phyloP scores from a whole-genome alignment of 2,113 vertebrate genomes.

The Apistogramma diplotaenia region DNA sequence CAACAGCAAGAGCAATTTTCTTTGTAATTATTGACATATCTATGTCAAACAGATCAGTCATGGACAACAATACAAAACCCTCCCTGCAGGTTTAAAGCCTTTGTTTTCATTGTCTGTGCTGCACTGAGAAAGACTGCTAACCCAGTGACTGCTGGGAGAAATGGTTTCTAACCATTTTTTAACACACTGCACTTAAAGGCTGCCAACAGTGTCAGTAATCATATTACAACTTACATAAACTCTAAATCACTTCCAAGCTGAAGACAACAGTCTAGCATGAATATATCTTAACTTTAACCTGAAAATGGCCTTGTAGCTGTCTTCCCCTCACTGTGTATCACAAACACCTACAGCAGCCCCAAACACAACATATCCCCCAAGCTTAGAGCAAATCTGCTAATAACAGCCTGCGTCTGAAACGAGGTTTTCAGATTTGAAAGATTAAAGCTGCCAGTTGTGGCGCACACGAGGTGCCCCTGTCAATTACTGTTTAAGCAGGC shows the following conservation, averaged over 20 bases:
- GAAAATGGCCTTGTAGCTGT: neutral
- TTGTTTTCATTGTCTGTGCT: neutral
- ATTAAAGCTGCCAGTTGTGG: constrained; percentile 56
- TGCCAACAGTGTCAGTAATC: constrained; percentile 6
- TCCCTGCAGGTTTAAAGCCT: neutral
- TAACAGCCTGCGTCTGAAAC: constrained; percentile 39
- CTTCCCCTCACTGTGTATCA: neutral
- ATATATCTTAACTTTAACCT: neutral
- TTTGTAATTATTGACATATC: neutral
- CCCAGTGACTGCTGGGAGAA: neutral
- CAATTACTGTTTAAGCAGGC: constrained; percentile 61
- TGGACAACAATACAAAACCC: neutral
- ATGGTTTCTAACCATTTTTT: neutral
- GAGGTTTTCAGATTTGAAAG: constrained; percentile 52
- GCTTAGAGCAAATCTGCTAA: constrained; percentile 62
- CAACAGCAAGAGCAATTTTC: neutral
- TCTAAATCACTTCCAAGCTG: neutral
- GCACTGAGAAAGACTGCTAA: neutral
- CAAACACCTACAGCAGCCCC: constrained; percentile 28
- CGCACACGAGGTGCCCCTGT: neutral
- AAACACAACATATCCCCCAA: constrained; percentile 36
- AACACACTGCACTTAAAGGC: constrained; percentile 6
- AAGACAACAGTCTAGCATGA: neutral
- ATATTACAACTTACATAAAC: constrained; percentile 9
- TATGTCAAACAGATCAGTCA: neutral